These are phyloP conservation scores for Acanthococcus lagerstroemiae DNA, from an alignment of 2,888 invertebrate species.

Conservation along the genomic window DNA sequence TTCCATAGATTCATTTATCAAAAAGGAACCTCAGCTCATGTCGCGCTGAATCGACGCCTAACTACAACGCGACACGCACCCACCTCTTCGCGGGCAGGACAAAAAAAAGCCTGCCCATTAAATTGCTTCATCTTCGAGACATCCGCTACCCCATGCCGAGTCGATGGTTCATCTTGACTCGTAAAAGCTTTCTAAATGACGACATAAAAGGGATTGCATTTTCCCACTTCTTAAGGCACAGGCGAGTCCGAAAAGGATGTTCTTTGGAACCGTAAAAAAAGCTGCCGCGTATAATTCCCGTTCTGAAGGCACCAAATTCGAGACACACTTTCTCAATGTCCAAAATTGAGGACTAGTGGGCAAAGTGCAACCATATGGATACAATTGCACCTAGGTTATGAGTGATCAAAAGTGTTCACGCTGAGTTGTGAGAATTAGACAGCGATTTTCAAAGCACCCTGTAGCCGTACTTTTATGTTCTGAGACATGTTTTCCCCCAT, in stretches of 20 bases:
- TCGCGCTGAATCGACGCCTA: background rate
- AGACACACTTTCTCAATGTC: too few relatives aligned
- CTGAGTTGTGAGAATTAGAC: too few relatives aligned
- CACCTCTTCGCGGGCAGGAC: background rate
- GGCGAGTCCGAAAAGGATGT: background rate
- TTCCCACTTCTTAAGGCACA: background rate
- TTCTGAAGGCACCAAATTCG: too few relatives aligned
- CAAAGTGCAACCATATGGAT: too few relatives aligned
- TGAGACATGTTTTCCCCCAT: background rate
- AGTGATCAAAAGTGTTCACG: too few relatives aligned
- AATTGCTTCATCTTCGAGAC: conserved; percentile 24
- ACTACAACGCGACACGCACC: background rate
- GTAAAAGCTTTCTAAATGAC: conserved; percentile 24
- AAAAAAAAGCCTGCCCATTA: conserved; percentile 3
- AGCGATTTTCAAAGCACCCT: background rate
- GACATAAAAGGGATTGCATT: conserved; percentile 18
- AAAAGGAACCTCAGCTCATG: background rate
- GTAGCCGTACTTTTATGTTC: background rate
- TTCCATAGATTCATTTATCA: background rate
- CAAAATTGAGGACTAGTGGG: too few relatives aligned
- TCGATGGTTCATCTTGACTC: conserved; percentile 15
- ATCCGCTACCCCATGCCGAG: background rate
- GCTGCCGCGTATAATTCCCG: too few relatives aligned
- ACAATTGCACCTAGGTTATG: too few relatives aligned
- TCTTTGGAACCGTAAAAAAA: too few relatives aligned